Evolutionary conservation across 2,797 vertebrate species (phyloP), one percentile per base, ranked within the genome.

Genomic region (Argentina silus): DNA sequence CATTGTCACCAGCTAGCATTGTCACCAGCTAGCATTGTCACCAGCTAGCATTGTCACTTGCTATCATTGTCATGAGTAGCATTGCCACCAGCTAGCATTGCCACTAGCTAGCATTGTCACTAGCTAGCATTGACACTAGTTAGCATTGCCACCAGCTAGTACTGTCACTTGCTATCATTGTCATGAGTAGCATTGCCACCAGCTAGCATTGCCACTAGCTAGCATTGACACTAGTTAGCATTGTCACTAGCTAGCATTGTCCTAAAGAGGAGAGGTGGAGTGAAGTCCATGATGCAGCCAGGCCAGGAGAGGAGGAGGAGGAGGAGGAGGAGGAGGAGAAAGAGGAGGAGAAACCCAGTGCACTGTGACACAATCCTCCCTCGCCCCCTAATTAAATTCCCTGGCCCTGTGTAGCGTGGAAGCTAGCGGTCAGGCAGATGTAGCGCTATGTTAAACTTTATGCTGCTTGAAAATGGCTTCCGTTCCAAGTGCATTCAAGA

Each of bases 371-470:
- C 70, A 82, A 79, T 76, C 75, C 75, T 72, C 87, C 76, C 63
- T 71, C 63, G 83, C 79, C 79, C 82, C 93, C 92, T 95, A 96
- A 97, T 97, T 96, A 96, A 96, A 96, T 94, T 94, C 79, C 93
- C 93, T 93, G 93, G 93, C 95, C 94, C 93, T 87, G 59, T 94
- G 95, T 96, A 95, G 89, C 87, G 87, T 91, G 83, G 95, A 96
- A 96, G 93, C 95, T 95, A 92, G 95, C 91, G 92, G 95, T 94
- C 95, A 94, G 94, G 96, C 96, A 97, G 95, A 97, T 96, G 96
- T 96, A 96, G 93, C 86, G 93, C 93, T 93, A 93, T 96, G 97
- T 98, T 97, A 97, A 98, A 97, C 95, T 97, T 98, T 97, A 98
- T 97, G 97, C 96, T 92, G 95, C 95, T 96, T 96, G 95, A 96